These are phyloP conservation scores for Nemurella pictetii DNA, from an alignment of 2,888 invertebrate genomes.

Conservation along the genomic window DNA sequence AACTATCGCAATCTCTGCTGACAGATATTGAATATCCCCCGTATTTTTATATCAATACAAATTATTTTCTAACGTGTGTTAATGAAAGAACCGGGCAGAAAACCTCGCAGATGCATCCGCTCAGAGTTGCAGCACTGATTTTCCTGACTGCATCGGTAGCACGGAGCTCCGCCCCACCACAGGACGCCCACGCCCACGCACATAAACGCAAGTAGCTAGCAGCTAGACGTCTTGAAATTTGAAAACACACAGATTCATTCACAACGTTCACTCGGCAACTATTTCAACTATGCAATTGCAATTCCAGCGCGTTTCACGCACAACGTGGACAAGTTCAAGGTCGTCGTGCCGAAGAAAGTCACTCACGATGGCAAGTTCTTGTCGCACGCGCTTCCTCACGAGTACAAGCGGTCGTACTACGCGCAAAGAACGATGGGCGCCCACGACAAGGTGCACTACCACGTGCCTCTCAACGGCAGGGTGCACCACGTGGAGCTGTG, in stretches of 20 bases:
- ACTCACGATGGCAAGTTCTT: conserved; percentile 59
- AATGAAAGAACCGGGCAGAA: background rate
- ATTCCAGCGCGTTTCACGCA: conserved; percentile 5
- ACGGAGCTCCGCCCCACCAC: background rate
- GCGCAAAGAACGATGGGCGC: background rate
- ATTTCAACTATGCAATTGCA: background rate
- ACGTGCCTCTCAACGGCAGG: conserved; percentile 49
- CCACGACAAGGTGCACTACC: conserved; percentile 50
- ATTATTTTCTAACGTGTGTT: background rate
- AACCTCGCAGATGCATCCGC: background rate
- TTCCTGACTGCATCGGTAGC: background rate
- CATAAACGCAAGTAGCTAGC: background rate
- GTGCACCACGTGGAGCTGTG: conserved; percentile 52
- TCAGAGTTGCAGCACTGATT: background rate
- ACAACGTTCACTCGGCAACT: background rate
- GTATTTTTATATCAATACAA: background rate
- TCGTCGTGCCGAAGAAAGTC: conserved; percentile 66
- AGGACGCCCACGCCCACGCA: background rate
- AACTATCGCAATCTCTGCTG: background rate
- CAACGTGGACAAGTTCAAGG: conserved; percentile 54
- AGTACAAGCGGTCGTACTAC: conserved; percentile 24
- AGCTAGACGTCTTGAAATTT: background rate
- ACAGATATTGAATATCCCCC: background rate
- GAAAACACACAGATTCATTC: background rate
- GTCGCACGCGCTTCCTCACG: conserved; percentile 50